A percentile compares a stretch with the other conserved stretches of the same genome.
Evolutionary conservation across 92 coral and sea anemone genomes (phyloP).

Genomic region (Porites rus): DNA sequence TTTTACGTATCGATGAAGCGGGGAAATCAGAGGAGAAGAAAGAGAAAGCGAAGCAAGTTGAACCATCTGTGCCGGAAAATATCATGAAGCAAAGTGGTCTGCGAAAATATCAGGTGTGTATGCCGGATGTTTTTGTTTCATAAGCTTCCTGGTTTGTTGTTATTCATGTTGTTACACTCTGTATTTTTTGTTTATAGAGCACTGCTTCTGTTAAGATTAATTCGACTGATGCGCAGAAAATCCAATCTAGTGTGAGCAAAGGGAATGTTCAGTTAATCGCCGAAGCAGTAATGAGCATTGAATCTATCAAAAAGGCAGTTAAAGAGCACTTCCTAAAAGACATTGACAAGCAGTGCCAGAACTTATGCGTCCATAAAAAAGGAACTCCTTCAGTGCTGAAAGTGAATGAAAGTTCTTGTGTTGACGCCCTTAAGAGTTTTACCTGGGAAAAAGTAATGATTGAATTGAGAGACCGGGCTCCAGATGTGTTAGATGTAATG

Average conservation of each 20-base stretch:
- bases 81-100: constrained; percentile 22
- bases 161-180: background rate
- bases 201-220: background rate
- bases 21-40: background rate
- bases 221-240: constrained; percentile 24
- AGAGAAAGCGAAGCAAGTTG: background rate
- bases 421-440: constrained; percentile 14
- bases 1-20: background rate
- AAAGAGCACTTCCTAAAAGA: constrained; percentile 14
- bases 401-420: constrained; percentile 7
- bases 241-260: constrained; percentile 3
- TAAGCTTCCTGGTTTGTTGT: background rate
- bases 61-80: background rate
- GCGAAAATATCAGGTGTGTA: constrained; percentile 21
- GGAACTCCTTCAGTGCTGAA: too few relatives aligned
- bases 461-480: constrained; percentile 63
- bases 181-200: background rate
- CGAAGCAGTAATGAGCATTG: constrained; percentile 28
- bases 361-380: background rate
- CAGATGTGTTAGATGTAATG: constrained; percentile 52
- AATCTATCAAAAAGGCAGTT: constrained; percentile 34
- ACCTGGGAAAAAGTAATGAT: constrained; percentile 34
- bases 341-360: constrained; percentile 39
- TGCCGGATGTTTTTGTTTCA: background rate
- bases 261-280: constrained; percentile 33